Base-by-base conservation (phyloP, 2,797 vertebrate genomes). In the Acrossocheilus fasciatus region DNA sequence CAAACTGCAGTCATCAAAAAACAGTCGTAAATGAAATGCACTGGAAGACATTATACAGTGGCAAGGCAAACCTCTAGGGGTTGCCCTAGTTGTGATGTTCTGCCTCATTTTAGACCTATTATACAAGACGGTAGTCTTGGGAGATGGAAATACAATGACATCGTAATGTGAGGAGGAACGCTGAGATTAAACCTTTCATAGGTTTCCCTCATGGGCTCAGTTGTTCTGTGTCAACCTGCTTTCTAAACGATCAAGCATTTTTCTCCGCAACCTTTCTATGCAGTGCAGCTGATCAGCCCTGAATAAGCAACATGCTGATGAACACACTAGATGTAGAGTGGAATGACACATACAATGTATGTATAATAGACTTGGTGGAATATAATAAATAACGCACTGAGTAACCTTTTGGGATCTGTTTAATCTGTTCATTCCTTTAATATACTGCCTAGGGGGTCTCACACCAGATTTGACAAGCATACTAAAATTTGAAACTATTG, bases 381-480 rank as follows among this genome's bases (percentile, higher is more conserved):
- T 57, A 45, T 66, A 89, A 83, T 89, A 87, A 87, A 89, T 69
- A 70, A 30, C 39, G 50, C 52, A 69, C 15, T 76, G 41, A 84
- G 77, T 80, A 73, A 73, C 9, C 50, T 43, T 45, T 69, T 72
- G 17, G 43, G 69, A 59, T 59, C 41, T 84, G 82, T 43, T 50
- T 76, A n/a, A 66, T 76, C 59, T 84, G 30, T 68, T 34, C 14
- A 20, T 64, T 18, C 18, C 30, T 73, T 23, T 70, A 70, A 45
- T 39, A 59, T 20, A 23, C 20, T 15, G 39, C 39, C 17, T 54
- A 43, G 23, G 52, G 52, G 9, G 17, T 23, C 30, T 54, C 15
- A 50, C 26, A 3, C 26, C 26, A 30, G 15, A 75, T 18, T 30
- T 52, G 73, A 52, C 14, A 20, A 47, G 26, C 45, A 75, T 50